These are phyloP conservation scores for Prolemur simus DNA, from an alignment of 2,113 vertebrate genomes.

Conservation along the genomic window DNA sequence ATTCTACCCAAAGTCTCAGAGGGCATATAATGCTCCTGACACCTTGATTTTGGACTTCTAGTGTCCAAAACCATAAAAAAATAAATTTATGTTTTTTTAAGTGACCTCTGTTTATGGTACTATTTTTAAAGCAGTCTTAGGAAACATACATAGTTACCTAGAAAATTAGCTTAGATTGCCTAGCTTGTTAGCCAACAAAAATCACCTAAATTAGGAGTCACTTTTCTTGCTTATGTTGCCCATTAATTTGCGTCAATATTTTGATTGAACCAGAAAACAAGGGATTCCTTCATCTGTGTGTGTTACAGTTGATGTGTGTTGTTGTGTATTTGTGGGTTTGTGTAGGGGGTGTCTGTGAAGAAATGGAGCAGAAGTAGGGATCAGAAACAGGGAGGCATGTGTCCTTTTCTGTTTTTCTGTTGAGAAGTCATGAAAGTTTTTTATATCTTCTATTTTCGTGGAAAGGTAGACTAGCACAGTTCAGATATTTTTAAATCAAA, in stretches of 20 bases:
- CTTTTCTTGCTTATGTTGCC: background rate
- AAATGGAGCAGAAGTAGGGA: background rate
- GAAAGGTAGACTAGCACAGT: conserved; percentile 24
- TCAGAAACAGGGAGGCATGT: background rate
- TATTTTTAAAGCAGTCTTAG: background rate
- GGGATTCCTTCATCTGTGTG: background rate
- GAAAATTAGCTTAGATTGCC: background rate
- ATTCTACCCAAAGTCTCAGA: background rate
- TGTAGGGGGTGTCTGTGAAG: background rate
- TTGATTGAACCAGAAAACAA: background rate
- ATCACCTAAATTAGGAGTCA: background rate
- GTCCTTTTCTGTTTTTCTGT: conserved; percentile 1
- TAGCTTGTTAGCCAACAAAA: background rate
- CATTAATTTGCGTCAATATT: background rate
- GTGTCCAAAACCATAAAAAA: background rate
- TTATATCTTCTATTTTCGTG: background rate
- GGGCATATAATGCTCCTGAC: background rate
- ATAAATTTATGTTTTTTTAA: background rate
- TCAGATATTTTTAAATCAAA: conserved; percentile 62
- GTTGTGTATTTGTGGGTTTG: background rate
- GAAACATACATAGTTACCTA: background rate
- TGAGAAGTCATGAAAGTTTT: conserved; percentile 1
- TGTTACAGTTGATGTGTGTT: background rate
- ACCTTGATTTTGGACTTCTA: background rate
- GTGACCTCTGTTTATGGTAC: background rate